Percentiles rank a stretch among this genome's conserved stretches.
Conservation (phyloP, 1,140 invertebrate species). For the Caenorhabditis briggsae region DNA sequence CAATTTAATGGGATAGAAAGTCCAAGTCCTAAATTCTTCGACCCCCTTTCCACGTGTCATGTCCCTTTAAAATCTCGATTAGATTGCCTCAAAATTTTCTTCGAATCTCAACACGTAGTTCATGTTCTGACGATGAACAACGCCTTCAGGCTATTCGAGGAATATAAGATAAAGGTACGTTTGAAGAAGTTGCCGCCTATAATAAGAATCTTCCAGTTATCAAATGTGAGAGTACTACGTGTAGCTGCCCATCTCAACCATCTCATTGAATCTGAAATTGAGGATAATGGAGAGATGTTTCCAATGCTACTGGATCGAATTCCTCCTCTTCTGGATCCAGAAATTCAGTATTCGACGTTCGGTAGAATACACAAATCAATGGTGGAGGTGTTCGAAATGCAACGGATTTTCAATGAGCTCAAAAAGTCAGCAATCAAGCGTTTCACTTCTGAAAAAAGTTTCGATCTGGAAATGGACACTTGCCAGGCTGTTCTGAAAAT, state of each 20-base stretch:
- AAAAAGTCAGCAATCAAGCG: neutral
- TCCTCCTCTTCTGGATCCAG: neutral
- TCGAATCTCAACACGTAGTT: neutral
- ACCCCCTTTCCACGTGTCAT: neutral
- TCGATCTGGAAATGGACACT: neutral
- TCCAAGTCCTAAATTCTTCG: neutral
- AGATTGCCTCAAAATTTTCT: neutral
- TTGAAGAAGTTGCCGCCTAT: no score
- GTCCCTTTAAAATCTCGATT: neutral
- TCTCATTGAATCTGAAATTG: neutral
- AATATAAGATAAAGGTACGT: constrained; percentile 18
- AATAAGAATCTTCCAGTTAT: neutral
- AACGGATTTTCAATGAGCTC: neutral
- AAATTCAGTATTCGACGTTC: neutral
- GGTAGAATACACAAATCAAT: neutral
- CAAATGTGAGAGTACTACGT: neutral
- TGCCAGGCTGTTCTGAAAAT: constrained; percentile 24
- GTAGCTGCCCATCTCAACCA: constrained; percentile 13
- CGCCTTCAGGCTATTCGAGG: neutral
- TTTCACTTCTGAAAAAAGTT: neutral
- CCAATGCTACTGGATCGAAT: neutral
- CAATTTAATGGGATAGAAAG: neutral
- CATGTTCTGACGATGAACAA: neutral
- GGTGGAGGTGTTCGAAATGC: neutral
- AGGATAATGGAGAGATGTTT: neutral